phyloP scores from a whole-genome alignment of 2,888 invertebrate genomes.

The Hyposoter dolosus region DNA sequence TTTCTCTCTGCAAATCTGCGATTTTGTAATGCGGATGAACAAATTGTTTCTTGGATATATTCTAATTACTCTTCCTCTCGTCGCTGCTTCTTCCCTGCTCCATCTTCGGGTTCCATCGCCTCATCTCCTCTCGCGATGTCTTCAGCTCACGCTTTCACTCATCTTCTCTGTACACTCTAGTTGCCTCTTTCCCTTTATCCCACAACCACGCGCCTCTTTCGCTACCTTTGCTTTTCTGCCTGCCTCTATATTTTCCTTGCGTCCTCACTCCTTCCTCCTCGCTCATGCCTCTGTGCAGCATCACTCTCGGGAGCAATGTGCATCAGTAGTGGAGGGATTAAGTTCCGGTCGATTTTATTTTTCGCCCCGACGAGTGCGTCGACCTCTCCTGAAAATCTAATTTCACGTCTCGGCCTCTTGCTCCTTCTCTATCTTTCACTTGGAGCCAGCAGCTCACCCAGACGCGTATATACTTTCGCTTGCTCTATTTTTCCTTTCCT shows the following conservation, averaged over 20 bases:
- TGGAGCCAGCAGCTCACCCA: constrained; percentile 38
- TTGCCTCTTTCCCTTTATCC: constrained; percentile 43
- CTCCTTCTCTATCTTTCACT: constrained; percentile 55
- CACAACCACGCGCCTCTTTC: constrained; percentile 14
- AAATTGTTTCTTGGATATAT: constrained; percentile 32
- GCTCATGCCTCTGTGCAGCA: constrained; percentile 22
- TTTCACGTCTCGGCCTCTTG: constrained; percentile 71
- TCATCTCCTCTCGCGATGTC: constrained; percentile 45
- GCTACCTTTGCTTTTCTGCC: constrained; percentile 39
- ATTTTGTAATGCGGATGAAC: background rate
- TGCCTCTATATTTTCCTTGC: constrained; percentile 41
- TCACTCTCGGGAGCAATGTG: constrained; percentile 50
- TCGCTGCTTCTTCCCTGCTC: constrained; percentile 46
- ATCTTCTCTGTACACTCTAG: constrained; percentile 60
- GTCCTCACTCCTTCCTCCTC: constrained; percentile 51
- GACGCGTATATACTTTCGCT: constrained; percentile 5
- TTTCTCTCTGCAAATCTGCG: background rate
- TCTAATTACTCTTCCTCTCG: constrained; percentile 75
- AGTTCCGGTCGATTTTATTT: constrained; percentile 73
- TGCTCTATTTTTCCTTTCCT: background rate
- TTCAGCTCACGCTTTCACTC: constrained; percentile 61
- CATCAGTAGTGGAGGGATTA: constrained; percentile 71
- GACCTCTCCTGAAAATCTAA: constrained; percentile 74
- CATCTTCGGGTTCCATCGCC: constrained; percentile 33
- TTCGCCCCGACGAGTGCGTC: constrained; percentile 68